Evolutionary conservation across 2,888 invertebrate genomes (phyloP).

Genomic region (Leptopilina syphax): DNA sequence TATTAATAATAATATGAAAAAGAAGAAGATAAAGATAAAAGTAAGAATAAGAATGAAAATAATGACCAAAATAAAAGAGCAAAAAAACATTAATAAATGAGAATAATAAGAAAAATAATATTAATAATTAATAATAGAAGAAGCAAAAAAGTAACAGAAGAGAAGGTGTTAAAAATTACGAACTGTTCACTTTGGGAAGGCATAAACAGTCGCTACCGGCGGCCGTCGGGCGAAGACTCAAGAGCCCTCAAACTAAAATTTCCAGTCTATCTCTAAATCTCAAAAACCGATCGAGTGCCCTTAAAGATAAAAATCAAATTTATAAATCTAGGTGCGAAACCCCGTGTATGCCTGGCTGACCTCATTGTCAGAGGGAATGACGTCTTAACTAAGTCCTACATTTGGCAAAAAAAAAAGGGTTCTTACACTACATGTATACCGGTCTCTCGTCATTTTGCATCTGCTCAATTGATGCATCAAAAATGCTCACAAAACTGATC

Average conservation of each 20-base stretch:
- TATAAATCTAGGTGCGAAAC: conserved; percentile 74
- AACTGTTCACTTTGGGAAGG: conserved; percentile 19
- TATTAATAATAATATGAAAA: too few relatives aligned
- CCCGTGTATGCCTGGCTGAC: conserved; percentile 72
- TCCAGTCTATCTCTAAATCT: conserved; percentile 73
- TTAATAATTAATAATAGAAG: neutral
- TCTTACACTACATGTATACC: conserved; percentile 42
- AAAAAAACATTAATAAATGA: neutral
- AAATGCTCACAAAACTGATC: conserved; percentile 23
- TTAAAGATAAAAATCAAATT: conserved; percentile 75
- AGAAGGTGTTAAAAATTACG: conserved; percentile 10
- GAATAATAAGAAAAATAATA: neutral
- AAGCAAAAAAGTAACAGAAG: neutral
- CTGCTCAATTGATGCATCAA: conserved; percentile 44
- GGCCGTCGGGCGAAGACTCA: conserved; percentile 61
- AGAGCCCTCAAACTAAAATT: conserved; percentile 69
- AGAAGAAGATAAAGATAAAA: too few relatives aligned
- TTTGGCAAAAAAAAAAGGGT: conserved; percentile 58
- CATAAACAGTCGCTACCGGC: conserved; percentile 48
- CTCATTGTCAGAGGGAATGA: conserved; percentile 73
- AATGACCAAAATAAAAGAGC: too few relatives aligned
- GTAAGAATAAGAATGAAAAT: too few relatives aligned
- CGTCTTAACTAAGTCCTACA: conserved; percentile 74
- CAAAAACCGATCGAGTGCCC: conserved; percentile 74
- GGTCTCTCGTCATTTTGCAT: conserved; percentile 51